phyloP scores from a whole-genome alignment of 1,140 invertebrate species.

The Hylaeus anthracinus region DNA sequence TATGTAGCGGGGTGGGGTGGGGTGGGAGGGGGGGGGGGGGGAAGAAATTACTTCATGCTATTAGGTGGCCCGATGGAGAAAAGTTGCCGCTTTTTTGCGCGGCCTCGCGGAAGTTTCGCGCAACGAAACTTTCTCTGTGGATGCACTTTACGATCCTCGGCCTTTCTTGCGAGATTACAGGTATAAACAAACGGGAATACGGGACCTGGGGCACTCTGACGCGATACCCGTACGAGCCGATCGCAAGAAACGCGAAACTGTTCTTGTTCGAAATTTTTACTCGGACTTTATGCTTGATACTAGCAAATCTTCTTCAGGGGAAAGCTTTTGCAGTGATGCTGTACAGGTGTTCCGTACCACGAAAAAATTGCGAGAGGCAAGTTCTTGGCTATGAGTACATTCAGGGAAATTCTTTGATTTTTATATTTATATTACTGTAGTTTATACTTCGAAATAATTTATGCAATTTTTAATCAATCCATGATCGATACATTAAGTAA shows the following conservation, averaged over 20 bases:
- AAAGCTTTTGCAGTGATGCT: background rate
- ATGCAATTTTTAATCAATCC: too few species aligned
- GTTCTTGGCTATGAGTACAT: too few species aligned
- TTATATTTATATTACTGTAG: too few species aligned
- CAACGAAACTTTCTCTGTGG: background rate
- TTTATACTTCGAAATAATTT: too few species aligned
- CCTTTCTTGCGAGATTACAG: conserved; percentile 28
- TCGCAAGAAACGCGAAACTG: background rate
- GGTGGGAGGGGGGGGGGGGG: too few species aligned
- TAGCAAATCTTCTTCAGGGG: background rate
- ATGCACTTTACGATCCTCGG: conserved; percentile 21
- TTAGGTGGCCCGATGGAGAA: conserved; percentile 5
- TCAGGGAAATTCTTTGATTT: too few species aligned
- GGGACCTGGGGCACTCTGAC: too few species aligned
- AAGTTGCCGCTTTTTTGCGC: conserved; percentile 23
- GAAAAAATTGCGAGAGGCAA: too few species aligned
- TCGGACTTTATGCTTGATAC: background rate
- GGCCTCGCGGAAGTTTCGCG: conserved; percentile 13
- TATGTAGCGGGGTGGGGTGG: conserved; percentile 7
- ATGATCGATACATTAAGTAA: too few species aligned
- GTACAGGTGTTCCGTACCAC: background rate
- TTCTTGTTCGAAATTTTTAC: background rate
- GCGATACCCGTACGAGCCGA: background rate
- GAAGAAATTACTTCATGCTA: conserved; percentile 40
- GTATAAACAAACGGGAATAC: conserved; percentile 14